These are phyloP conservation scores for Paraplagusia blochii DNA, from an alignment of 2,113 vertebrate species.

Conservation along the genomic window DNA sequence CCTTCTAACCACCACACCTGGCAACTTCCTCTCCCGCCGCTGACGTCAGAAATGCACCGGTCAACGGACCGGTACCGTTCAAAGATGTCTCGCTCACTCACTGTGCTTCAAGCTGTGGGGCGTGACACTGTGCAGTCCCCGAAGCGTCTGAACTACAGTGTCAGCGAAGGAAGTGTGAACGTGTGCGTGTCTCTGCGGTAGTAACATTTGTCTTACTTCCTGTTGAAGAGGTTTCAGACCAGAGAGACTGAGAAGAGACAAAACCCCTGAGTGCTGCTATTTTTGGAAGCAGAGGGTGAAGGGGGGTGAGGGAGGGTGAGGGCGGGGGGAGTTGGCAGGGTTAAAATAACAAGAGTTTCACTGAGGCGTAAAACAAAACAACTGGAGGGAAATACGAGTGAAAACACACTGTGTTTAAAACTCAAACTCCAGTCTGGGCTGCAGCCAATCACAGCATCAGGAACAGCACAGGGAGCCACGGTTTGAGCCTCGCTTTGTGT, in stretches of 20 bases:
- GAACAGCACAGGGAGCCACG: constrained; percentile 28
- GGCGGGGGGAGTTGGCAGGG: constrained; percentile 19
- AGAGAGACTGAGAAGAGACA: constrained; percentile 40
- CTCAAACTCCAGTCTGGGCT: no score
- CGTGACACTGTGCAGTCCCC: no score
- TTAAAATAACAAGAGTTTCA: background rate
- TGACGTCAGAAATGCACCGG: no score
- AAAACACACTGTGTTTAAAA: background rate
- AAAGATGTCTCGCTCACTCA: background rate
- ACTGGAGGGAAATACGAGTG: background rate
- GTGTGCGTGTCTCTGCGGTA: constrained; percentile 18
- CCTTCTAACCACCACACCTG: background rate
- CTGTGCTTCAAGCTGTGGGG: no score
- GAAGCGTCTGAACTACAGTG: constrained; percentile 19
- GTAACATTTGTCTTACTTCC: constrained; percentile 48
- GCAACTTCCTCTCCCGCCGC: no score
- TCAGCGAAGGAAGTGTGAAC: constrained; percentile 5
- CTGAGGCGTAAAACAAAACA: background rate
- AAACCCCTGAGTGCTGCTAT: constrained; percentile 45
- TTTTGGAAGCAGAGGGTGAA: constrained; percentile 49
- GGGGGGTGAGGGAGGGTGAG: constrained; percentile 24
- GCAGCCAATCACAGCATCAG: no score
- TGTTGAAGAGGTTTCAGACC: constrained; percentile 50
- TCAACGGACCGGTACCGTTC: no score
- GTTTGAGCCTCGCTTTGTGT: no score